phyloP scores from a whole-genome alignment of 2,113 vertebrate species.

The Nerophis lumbriciformis region DNA sequence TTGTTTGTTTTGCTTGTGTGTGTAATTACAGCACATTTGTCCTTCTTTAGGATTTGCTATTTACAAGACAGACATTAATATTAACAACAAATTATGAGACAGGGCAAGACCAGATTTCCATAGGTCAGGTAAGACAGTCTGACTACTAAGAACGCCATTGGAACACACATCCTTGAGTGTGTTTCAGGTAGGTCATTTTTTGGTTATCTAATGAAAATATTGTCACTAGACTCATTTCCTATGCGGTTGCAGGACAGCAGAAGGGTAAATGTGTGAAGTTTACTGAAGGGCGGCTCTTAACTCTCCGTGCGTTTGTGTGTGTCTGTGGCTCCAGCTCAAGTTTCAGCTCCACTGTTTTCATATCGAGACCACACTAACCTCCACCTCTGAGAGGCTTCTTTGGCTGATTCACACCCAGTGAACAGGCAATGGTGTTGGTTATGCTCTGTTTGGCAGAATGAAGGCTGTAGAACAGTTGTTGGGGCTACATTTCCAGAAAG shows the following conservation, averaged over 20 bases:
- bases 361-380: slow-evolving; percentile 63
- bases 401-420: slow-evolving; percentile 38
- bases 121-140: slow-evolving; percentile 31
- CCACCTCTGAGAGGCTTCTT: slow-evolving; percentile 54
- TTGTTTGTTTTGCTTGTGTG: not conserved
- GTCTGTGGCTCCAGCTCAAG: slow-evolving; percentile 64
- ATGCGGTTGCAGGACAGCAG: slow-evolving; percentile 69
- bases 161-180: slow-evolving; percentile 74
- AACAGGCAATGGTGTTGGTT: slow-evolving; percentile 35
- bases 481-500: no score
- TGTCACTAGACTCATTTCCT: slow-evolving; percentile 85
- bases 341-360: slow-evolving; percentile 74
- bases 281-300: slow-evolving; percentile 67
- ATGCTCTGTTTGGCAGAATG: slow-evolving; percentile 20
- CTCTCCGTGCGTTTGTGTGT: slow-evolving; percentile 41
- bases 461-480: not conserved
- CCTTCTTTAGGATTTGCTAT: no score
- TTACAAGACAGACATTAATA: slow-evolving; percentile 32
- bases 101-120: slow-evolving; percentile 54
- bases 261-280: slow-evolving; percentile 77
- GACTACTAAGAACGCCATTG: slow-evolving; percentile 52
- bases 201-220: slow-evolving; percentile 85
- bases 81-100: slow-evolving; percentile 61
- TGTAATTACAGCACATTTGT: no score
- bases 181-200: slow-evolving; percentile 70